Conservation (phyloP, 2,113 vertebrate genomes). For the Typhlomys cinereus region DNA sequence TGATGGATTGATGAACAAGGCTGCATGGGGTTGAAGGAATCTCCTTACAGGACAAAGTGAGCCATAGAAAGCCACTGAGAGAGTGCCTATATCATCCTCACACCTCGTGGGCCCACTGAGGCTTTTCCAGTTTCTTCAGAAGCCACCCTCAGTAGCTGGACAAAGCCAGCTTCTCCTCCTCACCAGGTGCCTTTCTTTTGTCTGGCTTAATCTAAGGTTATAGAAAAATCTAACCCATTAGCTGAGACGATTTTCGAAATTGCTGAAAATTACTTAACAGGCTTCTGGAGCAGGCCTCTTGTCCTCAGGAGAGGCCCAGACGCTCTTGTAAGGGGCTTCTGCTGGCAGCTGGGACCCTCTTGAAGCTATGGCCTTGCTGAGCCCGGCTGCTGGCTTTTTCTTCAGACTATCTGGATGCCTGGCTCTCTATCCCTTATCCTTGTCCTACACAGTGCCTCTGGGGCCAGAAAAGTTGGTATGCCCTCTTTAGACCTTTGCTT, state of each 20-base stretch:
- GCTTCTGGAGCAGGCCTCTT: conserved; percentile 41
- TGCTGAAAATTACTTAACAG: conserved; percentile 60
- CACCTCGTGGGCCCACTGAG: background rate
- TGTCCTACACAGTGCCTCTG: background rate
- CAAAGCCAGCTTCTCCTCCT: background rate
- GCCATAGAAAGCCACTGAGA: background rate
- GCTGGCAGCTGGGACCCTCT: background rate
- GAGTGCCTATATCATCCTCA: accelerated
- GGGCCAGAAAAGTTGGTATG: background rate
- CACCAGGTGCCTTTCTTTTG: conserved; percentile 23
- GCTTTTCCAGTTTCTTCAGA: background rate
- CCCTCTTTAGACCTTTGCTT: background rate
- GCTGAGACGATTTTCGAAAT: conserved; percentile 66
- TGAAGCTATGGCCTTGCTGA: background rate
- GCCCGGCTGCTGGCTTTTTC: background rate
- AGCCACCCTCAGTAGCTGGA: background rate
- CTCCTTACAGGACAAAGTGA: background rate
- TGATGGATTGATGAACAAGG: background rate
- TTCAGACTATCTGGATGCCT: background rate
- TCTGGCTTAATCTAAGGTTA: conserved; percentile 37
- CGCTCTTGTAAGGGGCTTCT: conserved; percentile 13
- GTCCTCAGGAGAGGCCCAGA: conserved; percentile 34
- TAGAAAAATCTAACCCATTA: conserved; percentile 11
- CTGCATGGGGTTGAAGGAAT: accelerated
- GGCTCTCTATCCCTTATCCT: background rate